Conservation (phyloP, 1,140 invertebrate species). For the Procambarus virginalis region DNA sequence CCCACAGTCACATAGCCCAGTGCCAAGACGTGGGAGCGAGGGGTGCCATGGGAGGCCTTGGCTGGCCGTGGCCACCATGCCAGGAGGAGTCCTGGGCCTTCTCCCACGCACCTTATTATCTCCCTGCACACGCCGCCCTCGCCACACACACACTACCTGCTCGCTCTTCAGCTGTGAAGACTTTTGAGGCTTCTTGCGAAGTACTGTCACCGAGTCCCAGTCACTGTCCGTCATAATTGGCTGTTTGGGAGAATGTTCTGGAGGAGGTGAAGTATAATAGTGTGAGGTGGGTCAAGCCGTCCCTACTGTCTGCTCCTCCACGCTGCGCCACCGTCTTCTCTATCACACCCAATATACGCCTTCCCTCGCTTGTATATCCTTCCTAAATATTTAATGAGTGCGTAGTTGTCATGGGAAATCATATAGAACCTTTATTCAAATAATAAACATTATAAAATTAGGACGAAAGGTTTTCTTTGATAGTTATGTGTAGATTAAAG, state of each 20-base stretch:
- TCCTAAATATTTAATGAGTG: neutral
- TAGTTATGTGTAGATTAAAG: neutral
- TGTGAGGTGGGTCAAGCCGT: neutral
- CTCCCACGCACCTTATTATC: neutral
- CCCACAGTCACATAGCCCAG: too few species aligned
- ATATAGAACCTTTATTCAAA: neutral
- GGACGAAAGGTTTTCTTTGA: neutral
- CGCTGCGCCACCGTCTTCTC: neutral
- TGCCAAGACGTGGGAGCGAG: too few species aligned
- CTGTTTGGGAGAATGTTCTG: neutral
- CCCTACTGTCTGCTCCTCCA: neutral
- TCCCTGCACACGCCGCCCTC: too few species aligned
- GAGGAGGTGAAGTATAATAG: neutral
- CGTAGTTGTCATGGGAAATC: neutral
- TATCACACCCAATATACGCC: too few species aligned
- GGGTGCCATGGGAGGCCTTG: too few species aligned
- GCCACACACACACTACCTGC: constrained; percentile 38
- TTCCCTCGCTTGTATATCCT: too few species aligned
- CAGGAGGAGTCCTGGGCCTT: neutral
- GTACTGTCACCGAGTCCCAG: constrained; percentile 69
- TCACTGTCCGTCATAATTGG: constrained; percentile 66
- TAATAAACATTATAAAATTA: neutral
- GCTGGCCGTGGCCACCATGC: neutral
- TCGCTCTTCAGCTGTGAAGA: constrained; percentile 65
- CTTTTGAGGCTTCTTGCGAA: constrained; percentile 68